Conservation (phyloP, 2,797 vertebrate genomes). For the Steatocranus sp. region DNA sequence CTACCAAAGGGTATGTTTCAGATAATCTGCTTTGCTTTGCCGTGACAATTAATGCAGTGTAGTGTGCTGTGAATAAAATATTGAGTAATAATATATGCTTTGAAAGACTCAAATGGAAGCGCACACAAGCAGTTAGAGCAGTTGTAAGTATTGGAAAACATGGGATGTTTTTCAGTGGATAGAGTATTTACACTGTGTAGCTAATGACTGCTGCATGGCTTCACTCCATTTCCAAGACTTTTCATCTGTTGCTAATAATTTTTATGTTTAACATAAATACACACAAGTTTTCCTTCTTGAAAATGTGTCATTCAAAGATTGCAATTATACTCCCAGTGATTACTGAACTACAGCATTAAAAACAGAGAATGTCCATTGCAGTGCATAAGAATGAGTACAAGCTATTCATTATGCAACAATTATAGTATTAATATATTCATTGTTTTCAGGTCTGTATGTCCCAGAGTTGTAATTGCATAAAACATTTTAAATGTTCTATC, state of each 20-base stretch:
- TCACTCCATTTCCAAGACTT: neutral
- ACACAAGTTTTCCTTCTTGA: neutral
- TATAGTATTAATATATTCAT: neutral
- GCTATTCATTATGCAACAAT: neutral
- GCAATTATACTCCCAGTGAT: neutral
- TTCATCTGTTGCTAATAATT: neutral
- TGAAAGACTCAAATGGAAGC: neutral
- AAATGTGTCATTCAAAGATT: neutral
- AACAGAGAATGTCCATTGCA: neutral
- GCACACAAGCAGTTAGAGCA: neutral
- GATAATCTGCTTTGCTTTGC: neutral
- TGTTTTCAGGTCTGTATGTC: neutral
- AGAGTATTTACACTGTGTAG: neutral
- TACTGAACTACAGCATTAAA: neutral
- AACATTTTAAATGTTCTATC: neutral
- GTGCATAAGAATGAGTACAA: neutral
- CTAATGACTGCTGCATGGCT: neutral
- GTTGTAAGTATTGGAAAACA: neutral
- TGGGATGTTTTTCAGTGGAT: neutral
- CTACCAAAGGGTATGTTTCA: constrained; percentile 75
- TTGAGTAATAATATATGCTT: neutral
- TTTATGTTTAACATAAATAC: neutral
- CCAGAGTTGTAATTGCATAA: neutral
- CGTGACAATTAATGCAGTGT: neutral
- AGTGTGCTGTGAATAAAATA: neutral